Base-by-base conservation (phyloP, 2,888 invertebrate species). In the Meiosimyza decipiens region DNA sequence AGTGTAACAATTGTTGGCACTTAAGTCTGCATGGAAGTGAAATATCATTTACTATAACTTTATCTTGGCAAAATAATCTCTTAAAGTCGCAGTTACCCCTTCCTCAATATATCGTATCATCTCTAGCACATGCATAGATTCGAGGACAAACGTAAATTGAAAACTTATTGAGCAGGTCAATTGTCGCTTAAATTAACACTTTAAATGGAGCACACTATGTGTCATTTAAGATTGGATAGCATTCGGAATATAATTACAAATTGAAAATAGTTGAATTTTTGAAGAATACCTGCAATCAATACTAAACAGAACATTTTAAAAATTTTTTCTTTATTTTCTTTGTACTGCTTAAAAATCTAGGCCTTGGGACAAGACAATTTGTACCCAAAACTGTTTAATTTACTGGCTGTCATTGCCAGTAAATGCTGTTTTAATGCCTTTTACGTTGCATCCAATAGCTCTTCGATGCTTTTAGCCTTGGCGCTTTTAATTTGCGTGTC, bases 121-220 rank as follows among this genome's bases (percentile, higher is more conserved):
- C 13, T 28, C 18, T 18, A 28, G 13, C 5, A 13, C 22, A 18
- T 15, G 51, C 5, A 9, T 40, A 15, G 15, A n/a, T 11, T 16
- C 16, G 9, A 40, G 60, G n/a, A n/a, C 40, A 33, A n/a, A 40
- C 28, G 33, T 6, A 64, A 64, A 64, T 64, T 12, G 22, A 64
- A 51, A 22, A 64, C 64, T 51, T 64, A 64, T 51, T 51, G 64
- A 51, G 64, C 64, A 18, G 64, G 51, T 64, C 64, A 40, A 64
- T 62, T 64, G 64, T 50, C 51, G 28, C 51, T 6, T 22, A 64
- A 64, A 64, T 64, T 64, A 64, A 64, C 51, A 64, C 64, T 64
- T 64, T 62, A 51, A 64, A 22, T 57, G 57, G 57, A 12, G 57
- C 12, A 18, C 57, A 57, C 57, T 18, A 15, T 28, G 28, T 57